A percentile compares a stretch with the other conserved stretches of the same genome.
phyloP scores from a whole-genome alignment of 1,140 invertebrate genomes.

The Lineus longissimus region DNA sequence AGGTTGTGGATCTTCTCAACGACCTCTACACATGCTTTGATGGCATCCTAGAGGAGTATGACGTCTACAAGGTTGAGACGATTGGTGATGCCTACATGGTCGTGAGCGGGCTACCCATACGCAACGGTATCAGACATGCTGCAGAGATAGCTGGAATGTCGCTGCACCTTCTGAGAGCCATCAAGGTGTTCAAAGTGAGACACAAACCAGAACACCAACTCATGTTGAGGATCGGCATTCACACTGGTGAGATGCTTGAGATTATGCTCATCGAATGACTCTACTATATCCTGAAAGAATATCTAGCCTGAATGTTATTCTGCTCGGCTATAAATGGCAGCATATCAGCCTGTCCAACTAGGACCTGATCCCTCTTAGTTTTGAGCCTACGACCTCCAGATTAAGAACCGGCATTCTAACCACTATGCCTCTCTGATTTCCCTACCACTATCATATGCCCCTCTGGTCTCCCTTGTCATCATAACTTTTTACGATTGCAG shows the following conservation, averaged over 20 bases:
- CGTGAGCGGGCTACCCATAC: slow-evolving; percentile 22
- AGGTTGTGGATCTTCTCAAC: slow-evolving; percentile 15
- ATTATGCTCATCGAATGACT: too few relatives aligned
- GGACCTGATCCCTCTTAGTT: too few relatives aligned
- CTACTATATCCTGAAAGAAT: too few relatives aligned
- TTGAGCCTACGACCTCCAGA: too few relatives aligned
- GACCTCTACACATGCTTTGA: slow-evolving; percentile 64
- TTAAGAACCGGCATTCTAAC: too few relatives aligned
- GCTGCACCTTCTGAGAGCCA: slow-evolving; percentile 75
- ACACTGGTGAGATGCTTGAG: slow-evolving; percentile 82
- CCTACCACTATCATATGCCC: too few relatives aligned
- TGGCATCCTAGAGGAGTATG: slow-evolving; percentile 57
- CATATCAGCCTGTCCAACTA: too few relatives aligned
- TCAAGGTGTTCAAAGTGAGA: slow-evolving; percentile 75
- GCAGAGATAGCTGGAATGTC: slow-evolving; percentile 78
- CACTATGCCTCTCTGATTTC: too few relatives aligned
- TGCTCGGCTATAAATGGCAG: too few relatives aligned
- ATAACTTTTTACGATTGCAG: too few relatives aligned
- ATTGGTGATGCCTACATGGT: slow-evolving; percentile 34
- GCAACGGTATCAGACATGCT: slow-evolving; percentile 67
- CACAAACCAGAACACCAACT: slow-evolving; percentile 76
- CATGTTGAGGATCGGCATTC: slow-evolving; percentile 86
- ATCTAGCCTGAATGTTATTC: too few relatives aligned
- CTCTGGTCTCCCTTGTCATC: too few relatives aligned
- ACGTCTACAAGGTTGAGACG: slow-evolving; percentile 68